Evolutionary conservation across 2,888 invertebrate species (phyloP), one percentile per base, ranked within the genome.

Genomic region (Ophion costatus): DNA sequence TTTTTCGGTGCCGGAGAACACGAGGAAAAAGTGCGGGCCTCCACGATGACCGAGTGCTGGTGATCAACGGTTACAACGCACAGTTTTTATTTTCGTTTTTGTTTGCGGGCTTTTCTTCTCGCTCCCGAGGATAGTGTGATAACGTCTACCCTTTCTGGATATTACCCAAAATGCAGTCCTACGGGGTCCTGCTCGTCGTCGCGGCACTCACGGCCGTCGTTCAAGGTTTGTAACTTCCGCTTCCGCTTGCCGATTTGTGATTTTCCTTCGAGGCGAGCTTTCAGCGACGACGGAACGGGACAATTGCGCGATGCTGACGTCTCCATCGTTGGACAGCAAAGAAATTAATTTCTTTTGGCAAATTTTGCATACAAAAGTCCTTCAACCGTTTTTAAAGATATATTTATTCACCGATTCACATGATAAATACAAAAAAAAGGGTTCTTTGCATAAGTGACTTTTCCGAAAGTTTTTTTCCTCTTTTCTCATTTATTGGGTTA

Each of bases 151-250:
- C 59, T 77, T 82, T 85, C 75, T 87, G 89, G 88, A 89, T 90
- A 89, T 88, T 87, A 84, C 70, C 82, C 83, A 89, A 89, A 86
- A 90, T 90, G 89, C 80, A 84, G 89, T 80, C 61, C 84, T 80
- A 73, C 82, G 78, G 83, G 82, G 80, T 82, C 42, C 71, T 88
- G 80, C 69, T 89, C 78, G 64, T 90, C 82, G 63, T 88, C 67
- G 79, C 83, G 56, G 69, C 83, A 51, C 69, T 88, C 33, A 85
- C 86, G 56, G 76, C 86, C 67, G 67, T 85, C 61, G 87, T 85
- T 83, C 76, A 89, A 89, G 89, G 89, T 89, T 66, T 10, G 88
- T 86, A n/a, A 17, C 22, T 59, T 59, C 22, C 20, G 20, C 9
- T 22, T 59, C n/a, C 59, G 9, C 2, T n/a, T 6, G 22, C 10